These are phyloP conservation scores for Microchirus variegatus DNA, from an alignment of 2,797 vertebrate genomes.

Conservation along the genomic window DNA sequence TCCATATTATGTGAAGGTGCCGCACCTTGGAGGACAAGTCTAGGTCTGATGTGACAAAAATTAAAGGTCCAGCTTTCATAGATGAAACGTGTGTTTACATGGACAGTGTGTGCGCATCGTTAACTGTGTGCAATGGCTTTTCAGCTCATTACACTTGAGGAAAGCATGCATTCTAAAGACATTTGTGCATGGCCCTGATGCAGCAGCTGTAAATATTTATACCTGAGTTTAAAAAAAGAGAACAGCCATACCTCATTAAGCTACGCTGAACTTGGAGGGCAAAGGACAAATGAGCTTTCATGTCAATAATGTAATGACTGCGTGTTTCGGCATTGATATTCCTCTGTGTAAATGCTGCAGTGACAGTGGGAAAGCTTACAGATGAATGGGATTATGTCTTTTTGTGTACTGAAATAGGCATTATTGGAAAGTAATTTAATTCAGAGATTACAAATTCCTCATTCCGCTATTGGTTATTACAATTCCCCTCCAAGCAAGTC, in stretches of 20 bases:
- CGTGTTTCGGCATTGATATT: constrained; percentile 58
- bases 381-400: constrained; percentile 71
- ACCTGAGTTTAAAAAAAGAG: constrained; percentile 31
- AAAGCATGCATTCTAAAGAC: constrained; percentile 59
- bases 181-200: constrained; percentile 49
- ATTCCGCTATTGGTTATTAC: constrained; percentile 63
- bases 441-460: constrained; percentile 71
- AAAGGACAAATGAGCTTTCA: constrained; percentile 60
- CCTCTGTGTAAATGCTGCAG: constrained; percentile 43
- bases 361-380: constrained; percentile 57
- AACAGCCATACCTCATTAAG: constrained; percentile 60
- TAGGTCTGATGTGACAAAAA: constrained; percentile 13
- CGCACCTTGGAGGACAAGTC: background rate
- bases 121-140: constrained; percentile 57
- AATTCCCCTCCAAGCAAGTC: constrained; percentile 50
- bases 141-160: constrained; percentile 64
- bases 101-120: constrained; percentile 56
- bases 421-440: constrained; percentile 77
- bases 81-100: constrained; percentile 19
- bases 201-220: constrained; percentile 69
- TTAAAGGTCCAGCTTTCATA: constrained; percentile 18
- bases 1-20: background rate
- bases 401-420: constrained; percentile 71
- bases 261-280: constrained; percentile 54
- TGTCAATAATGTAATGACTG: constrained; percentile 61